These are phyloP conservation scores for Leptatherina wallacei DNA, from an alignment of 2,797 vertebrate species.

Conservation along the genomic window DNA sequence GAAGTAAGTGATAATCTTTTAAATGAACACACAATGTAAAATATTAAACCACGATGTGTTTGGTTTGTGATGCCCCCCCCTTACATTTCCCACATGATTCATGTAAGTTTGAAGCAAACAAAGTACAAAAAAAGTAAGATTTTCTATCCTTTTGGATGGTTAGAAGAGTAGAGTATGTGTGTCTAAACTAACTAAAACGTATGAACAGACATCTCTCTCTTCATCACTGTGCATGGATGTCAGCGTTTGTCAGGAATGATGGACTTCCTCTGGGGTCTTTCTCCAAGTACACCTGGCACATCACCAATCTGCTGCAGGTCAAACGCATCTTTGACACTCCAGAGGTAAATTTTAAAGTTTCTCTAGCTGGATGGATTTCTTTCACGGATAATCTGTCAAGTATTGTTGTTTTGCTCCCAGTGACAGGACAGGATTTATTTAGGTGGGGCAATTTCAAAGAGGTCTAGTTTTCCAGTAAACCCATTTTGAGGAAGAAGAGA, in stretches of 20 bases:
- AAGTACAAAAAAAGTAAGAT: too few relatives aligned
- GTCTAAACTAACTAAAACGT: not conserved
- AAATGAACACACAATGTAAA: not conserved
- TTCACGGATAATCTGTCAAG: too few relatives aligned
- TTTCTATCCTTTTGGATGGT: not conserved
- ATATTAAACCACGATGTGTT: not conserved
- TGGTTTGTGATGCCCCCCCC: not conserved
- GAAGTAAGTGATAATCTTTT: not conserved
- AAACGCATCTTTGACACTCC: conserved; percentile 93
- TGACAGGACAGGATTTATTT: too few relatives aligned
- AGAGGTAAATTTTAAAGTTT: conserved; percentile 78
- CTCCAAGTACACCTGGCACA: conserved; percentile 94
- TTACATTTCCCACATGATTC: not conserved
- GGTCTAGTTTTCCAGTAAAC: too few relatives aligned
- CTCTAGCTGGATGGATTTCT: not conserved
- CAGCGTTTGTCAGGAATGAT: conserved; percentile 88
- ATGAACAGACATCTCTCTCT: not conserved
- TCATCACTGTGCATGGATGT: conserved; percentile 6
- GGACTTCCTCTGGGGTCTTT: conserved; percentile 88
- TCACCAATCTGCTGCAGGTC: conserved; percentile 90
- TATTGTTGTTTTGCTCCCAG: too few relatives aligned
- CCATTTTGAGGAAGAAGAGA: too few relatives aligned
- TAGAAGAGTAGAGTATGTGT: not conserved
- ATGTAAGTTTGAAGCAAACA: too few relatives aligned
- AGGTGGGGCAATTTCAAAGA: too few relatives aligned